Conservation (phyloP, 2,797 vertebrate species). For the Poeciliopsis turneri region DNA sequence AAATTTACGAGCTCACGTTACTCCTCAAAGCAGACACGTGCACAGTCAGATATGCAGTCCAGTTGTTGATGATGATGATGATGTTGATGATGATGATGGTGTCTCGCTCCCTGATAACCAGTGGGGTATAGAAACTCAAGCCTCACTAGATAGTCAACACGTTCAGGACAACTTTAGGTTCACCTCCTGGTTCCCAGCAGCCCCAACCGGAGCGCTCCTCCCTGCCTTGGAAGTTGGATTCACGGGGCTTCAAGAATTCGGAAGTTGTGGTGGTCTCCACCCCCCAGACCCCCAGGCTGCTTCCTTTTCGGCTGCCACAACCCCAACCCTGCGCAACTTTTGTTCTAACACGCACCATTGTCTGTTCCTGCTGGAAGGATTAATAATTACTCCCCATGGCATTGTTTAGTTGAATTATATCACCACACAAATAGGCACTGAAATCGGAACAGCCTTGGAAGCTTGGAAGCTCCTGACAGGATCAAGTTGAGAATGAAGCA, state of each 20-base stretch:
- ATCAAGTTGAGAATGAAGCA: not conserved
- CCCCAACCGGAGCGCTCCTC: constrained; percentile 33
- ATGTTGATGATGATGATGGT: constrained; percentile 13
- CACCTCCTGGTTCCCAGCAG: constrained; percentile 18
- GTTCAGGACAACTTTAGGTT: constrained; percentile 7
- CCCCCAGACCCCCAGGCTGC: constrained; percentile 56
- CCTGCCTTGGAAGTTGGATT: constrained; percentile 62
- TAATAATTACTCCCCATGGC: not conserved
- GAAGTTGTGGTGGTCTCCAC: constrained; percentile 74
- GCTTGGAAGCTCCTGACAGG: not conserved
- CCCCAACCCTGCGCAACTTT: constrained; percentile 1
- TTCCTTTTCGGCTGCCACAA: constrained; percentile 42
- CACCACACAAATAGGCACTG: not conserved
- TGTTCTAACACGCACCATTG: not conserved
- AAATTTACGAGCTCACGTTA: constrained; percentile 75
- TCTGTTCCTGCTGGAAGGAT: not conserved
- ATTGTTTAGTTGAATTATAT: constrained; percentile 2
- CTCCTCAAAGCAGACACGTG: constrained; percentile 72
- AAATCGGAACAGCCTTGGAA: not conserved
- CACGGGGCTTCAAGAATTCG: constrained; percentile 80
- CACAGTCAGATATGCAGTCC: constrained; percentile 41
- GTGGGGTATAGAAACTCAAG: not conserved
- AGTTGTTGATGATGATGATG: constrained; percentile 8
- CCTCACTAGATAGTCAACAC: too few relatives aligned
- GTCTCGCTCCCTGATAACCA: not conserved